Evolutionary conservation across 2,113 vertebrate species (phyloP).

Genomic region (Alaudala cheleensis): DNA sequence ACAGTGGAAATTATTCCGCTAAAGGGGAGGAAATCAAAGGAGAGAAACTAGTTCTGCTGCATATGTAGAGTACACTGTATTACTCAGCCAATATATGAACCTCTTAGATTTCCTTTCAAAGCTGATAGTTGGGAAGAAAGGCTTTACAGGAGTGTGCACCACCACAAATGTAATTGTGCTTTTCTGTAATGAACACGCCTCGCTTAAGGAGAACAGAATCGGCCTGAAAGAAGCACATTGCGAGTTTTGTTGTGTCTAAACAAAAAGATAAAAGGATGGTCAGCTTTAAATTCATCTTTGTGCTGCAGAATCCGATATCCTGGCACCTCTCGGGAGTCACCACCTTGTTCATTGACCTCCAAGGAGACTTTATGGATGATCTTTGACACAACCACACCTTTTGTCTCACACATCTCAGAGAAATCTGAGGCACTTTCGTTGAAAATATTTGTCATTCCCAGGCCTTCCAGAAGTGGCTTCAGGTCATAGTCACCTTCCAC

Average conservation of each 20-base stretch:
- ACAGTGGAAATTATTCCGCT: constrained; percentile 13
- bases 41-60: constrained; percentile 24
- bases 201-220: constrained; percentile 77
- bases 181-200: not conserved
- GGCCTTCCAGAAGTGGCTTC: constrained; percentile 70
- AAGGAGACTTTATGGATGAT: constrained; percentile 75
- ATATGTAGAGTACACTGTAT: not conserved
- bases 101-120: constrained; percentile 25
- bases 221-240: constrained; percentile 75
- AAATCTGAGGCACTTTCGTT: constrained; percentile 74
- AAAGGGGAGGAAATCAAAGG: not conserved
- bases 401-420: constrained; percentile 78
- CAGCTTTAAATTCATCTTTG: constrained; percentile 78
- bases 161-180: not conserved
- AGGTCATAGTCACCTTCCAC: constrained; percentile 71
- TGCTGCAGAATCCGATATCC: constrained; percentile 79
- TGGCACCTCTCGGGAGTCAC: constrained; percentile 76
- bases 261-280: constrained; percentile 80
- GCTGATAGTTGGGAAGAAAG: constrained; percentile 8
- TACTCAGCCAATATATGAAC: constrained; percentile 15
- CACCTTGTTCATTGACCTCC: constrained; percentile 78
- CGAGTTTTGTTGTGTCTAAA: constrained; percentile 82
- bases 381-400: constrained; percentile 74
- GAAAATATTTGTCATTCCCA: constrained; percentile 77
- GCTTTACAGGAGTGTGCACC: constrained; percentile 14